phyloP scores from a whole-genome alignment of 2,113 vertebrate genomes.

The Pseudolaguvia tuberculata region DNA sequence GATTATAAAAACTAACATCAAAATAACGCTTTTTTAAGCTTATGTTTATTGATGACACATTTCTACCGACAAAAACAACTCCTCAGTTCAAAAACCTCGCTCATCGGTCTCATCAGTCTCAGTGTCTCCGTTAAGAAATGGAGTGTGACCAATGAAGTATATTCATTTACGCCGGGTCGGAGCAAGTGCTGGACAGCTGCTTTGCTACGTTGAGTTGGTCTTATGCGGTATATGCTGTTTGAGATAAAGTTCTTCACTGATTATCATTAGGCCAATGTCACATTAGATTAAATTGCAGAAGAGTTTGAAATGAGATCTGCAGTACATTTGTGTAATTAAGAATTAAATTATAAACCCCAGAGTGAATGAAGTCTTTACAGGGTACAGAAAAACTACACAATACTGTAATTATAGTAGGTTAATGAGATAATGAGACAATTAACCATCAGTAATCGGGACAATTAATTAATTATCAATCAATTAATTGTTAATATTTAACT shows the following conservation, averaged over 20 bases:
- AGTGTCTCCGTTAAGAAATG: neutral
- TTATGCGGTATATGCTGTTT: neutral
- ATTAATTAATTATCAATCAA: no score
- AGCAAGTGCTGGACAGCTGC: conserved; percentile 19
- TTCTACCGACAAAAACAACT: neutral
- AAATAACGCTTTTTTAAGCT: neutral
- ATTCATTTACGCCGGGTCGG: conserved; percentile 7
- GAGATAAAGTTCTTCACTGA: no score
- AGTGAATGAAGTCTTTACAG: conserved; percentile 20
- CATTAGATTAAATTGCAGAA: conserved; percentile 45
- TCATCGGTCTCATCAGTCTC: neutral
- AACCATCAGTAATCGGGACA: no score
- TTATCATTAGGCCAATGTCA: conserved; percentile 46
- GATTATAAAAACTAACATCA: neutral
- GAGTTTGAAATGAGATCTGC: conserved; percentile 41
- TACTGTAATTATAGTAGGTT: no score
- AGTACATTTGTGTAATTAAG: conserved; percentile 47
- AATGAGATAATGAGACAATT: no score
- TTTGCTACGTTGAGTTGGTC: conserved; percentile 15
- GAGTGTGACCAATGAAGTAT: neutral
- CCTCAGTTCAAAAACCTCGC: neutral
- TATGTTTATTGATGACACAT: neutral
- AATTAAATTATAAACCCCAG: conserved; percentile 48
- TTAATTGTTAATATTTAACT: no score
- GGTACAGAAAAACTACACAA: no score